These are phyloP conservation scores for Microtus ochrogaster DNA, from an alignment of 2,113 vertebrate species.

Conservation along the genomic window DNA sequence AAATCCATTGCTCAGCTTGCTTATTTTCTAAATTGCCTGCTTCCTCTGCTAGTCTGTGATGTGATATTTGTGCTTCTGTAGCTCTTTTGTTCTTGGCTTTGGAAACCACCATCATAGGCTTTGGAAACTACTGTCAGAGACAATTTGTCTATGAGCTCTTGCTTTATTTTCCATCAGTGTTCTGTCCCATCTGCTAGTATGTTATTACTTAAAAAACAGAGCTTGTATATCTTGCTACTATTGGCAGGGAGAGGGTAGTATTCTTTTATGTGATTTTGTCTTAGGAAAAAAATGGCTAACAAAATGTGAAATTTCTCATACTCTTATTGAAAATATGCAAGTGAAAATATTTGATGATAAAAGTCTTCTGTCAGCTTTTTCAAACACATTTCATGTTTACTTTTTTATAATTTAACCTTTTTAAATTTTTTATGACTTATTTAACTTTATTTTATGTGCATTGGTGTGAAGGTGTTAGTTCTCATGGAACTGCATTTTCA, in stretches of 20 bases:
- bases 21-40: constrained; percentile 50
- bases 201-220: constrained; percentile 49
- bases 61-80: background rate
- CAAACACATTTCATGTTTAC: background rate
- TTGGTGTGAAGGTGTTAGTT: too few relatives aligned
- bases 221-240: background rate
- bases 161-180: constrained; percentile 26
- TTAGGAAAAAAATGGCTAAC: constrained; percentile 22
- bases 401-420: background rate
- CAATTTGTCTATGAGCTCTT: constrained; percentile 25
- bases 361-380: background rate
- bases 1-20: background rate
- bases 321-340: background rate
- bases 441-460: too few relatives aligned
- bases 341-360: constrained; percentile 28
- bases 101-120: background rate
- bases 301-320: constrained; percentile 37
- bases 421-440: too few relatives aligned
- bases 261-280: constrained; percentile 41
- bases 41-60: background rate
- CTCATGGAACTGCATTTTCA: too few relatives aligned
- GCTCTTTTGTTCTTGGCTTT: constrained; percentile 53
- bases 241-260: background rate
- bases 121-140: background rate
- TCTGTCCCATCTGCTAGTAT: background rate